These are phyloP conservation scores for Mixornis gularis DNA, from an alignment of 2,113 vertebrate genomes.

Conservation along the genomic window DNA sequence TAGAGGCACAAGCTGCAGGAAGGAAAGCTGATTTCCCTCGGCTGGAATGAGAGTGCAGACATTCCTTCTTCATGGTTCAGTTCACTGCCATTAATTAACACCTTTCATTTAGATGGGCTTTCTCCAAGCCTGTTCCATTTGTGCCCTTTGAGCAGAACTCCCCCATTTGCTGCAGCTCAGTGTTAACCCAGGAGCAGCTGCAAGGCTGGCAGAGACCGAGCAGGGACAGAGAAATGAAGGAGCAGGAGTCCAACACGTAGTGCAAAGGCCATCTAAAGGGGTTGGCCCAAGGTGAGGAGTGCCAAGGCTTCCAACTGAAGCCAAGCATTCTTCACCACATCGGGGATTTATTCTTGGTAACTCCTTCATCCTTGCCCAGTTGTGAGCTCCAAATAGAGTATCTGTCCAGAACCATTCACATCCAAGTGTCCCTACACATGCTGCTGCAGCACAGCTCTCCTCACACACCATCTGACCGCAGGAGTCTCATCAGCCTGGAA, in stretches of 20 bases:
- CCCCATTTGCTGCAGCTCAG: neutral
- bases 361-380: neutral
- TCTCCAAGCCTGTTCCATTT: neutral
- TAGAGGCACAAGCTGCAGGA: neutral
- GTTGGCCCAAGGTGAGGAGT: neutral
- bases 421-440: fast-evolving
- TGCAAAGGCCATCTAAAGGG: neutral
- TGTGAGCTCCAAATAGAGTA: neutral
- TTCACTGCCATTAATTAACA: neutral
- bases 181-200: neutral
- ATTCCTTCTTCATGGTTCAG: neutral
- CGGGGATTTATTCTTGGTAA: neutral
- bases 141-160: neutral
- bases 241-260: neutral
- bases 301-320: neutral
- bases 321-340: neutral
- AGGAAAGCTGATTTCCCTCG: neutral
- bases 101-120: neutral
- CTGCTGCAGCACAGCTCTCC: neutral
- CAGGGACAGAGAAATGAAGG: neutral
- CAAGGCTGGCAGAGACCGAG: neutral
- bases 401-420: neutral
- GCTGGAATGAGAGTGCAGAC: neutral
- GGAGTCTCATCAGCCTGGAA: neutral
- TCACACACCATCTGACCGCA: neutral